phyloP scores from a whole-genome alignment of 2,113 vertebrate species.

The Lutjanus erythropterus region DNA sequence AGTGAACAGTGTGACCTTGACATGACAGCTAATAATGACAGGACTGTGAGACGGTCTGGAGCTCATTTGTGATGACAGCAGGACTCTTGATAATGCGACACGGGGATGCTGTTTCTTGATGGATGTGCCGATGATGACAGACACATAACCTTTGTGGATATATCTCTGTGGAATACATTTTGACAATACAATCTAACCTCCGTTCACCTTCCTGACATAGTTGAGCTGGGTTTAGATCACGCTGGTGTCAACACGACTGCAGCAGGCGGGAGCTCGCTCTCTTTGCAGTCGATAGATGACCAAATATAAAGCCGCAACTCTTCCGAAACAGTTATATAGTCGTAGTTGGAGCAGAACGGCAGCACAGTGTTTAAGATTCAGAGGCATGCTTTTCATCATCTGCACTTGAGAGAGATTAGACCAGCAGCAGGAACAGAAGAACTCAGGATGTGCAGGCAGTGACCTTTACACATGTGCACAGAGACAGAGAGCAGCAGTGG shows the following conservation, averaged over 20 bases:
- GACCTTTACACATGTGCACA: slow-evolving; percentile 1
- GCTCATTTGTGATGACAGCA: slow-evolving; percentile 22
- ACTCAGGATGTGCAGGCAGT: slow-evolving; percentile 1
- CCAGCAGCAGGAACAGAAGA: slow-evolving; percentile 30
- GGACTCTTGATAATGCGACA: slow-evolving; percentile 20
- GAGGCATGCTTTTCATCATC: slow-evolving; percentile 47
- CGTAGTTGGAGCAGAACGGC: neutral
- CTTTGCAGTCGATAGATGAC: neutral
- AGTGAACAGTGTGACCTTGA: slow-evolving; percentile 34
- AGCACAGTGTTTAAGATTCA: slow-evolving; percentile 39
- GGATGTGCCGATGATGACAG: slow-evolving; percentile 3
- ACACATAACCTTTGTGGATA: slow-evolving; percentile 2
- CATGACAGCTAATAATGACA: slow-evolving; percentile 25
- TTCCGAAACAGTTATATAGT: slow-evolving; percentile 40
- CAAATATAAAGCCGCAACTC: slow-evolving; percentile 41
- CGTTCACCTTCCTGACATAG: neutral
- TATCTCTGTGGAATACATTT: neutral
- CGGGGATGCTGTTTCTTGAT: neutral
- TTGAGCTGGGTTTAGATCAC: neutral
- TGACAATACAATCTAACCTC: neutral
- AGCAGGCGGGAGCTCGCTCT: neutral
- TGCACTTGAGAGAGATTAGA: slow-evolving; percentile 42
- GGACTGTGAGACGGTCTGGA: slow-evolving; percentile 14
- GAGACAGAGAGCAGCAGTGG: slow-evolving; percentile 19
- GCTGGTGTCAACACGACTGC: neutral